A percentile compares a stretch with the other conserved stretches of the same genome.
Evolutionary conservation across 64 coral and sea anemone genomes (phyloP).

Genomic region (Montipora foliosa): DNA sequence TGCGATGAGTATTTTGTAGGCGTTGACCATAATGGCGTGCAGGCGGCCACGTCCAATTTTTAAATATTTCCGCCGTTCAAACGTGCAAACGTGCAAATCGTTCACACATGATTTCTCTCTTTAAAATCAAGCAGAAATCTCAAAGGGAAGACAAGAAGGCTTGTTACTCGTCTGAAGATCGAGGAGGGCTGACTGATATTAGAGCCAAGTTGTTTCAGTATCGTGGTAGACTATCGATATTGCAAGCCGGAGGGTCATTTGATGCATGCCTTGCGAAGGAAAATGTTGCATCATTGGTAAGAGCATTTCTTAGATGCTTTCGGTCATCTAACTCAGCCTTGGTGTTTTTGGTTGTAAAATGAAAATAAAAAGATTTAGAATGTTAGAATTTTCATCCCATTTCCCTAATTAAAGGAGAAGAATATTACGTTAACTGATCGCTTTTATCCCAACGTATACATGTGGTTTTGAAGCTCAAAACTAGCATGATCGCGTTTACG

Average conservation of each 20-base stretch:
- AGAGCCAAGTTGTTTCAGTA: constrained; percentile 10
- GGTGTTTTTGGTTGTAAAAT: no score
- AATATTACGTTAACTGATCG: no score
- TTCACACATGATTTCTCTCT: not conserved
- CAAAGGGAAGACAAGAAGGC: not conserved
- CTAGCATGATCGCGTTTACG: no score
- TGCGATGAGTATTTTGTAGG: no score
- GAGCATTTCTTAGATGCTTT: not conserved
- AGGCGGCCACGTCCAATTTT: no score
- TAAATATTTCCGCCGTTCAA: no score
- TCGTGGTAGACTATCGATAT: not conserved
- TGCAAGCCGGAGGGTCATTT: constrained; percentile 36
- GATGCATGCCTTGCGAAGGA: constrained; percentile 32
- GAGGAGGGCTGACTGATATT: constrained; percentile 45
- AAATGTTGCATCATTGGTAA: constrained; percentile 13
- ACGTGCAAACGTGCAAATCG: not conserved
- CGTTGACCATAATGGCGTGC: no score
- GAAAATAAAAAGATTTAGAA: no score
- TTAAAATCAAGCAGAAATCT: not conserved
- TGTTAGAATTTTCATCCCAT: no score
- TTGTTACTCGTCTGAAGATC: not conserved
- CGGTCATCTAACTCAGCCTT: not conserved
- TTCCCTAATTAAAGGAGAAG: no score
- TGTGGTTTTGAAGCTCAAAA: no score
- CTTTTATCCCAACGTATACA: no score